phyloP scores from a whole-genome alignment of 2,113 vertebrate species.

The Notothenia coriiceps region DNA sequence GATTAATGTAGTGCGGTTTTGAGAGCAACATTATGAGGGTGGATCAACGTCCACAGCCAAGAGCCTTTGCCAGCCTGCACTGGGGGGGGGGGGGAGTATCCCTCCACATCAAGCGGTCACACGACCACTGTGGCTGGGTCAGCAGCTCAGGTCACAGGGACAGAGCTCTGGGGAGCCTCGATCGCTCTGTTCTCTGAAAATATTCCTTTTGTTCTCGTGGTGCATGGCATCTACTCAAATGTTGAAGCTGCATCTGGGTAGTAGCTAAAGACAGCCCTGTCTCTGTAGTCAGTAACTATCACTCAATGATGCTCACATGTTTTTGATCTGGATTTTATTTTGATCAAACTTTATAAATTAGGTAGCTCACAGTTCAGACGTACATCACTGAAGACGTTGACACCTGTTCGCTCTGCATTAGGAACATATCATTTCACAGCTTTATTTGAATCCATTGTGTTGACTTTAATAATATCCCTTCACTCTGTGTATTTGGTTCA shows the following conservation, averaged over 20 bases:
- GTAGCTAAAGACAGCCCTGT: not conserved
- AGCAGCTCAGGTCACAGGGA: conserved; percentile 17
- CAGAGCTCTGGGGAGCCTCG: not conserved
- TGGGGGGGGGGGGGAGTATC: too few species aligned
- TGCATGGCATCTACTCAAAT: not conserved
- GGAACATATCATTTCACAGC: not conserved
- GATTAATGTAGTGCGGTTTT: too few species aligned
- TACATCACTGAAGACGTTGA: too few species aligned
- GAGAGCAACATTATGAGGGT: too few species aligned
- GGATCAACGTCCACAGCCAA: too few species aligned
- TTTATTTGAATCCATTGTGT: too few species aligned
- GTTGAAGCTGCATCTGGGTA: not conserved
- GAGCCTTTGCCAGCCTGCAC: too few species aligned
- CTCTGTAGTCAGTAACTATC: not conserved
- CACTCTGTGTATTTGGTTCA: too few species aligned
- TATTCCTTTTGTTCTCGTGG: conserved; percentile 7
- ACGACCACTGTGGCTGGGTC: not conserved
- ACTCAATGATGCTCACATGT: not conserved
- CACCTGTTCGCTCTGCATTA: not conserved
- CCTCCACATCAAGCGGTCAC: not conserved
- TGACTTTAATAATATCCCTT: too few species aligned
- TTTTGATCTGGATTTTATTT: not conserved
- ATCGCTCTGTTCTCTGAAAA: conserved; percentile 12
- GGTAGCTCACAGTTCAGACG: not conserved
- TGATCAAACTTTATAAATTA: not conserved